These are phyloP conservation scores for Brachyrhaphis roseni DNA, from an alignment of 2,797 vertebrate genomes.

Conservation along the genomic window DNA sequence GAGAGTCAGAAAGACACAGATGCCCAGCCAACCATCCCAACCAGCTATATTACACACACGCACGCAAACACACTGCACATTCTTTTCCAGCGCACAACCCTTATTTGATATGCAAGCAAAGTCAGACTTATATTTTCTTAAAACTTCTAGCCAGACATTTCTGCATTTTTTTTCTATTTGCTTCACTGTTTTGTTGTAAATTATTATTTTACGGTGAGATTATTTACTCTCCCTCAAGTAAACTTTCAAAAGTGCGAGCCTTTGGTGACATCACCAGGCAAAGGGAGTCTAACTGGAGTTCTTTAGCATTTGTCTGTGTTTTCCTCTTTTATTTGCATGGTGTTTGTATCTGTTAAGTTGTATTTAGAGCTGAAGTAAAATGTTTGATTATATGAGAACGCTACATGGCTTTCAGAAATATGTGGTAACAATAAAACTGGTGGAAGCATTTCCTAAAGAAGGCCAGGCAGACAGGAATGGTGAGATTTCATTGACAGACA, in stretches of 20 bases:
- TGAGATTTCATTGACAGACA: neutral
- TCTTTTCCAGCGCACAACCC: conserved; percentile 22
- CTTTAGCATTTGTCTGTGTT: neutral
- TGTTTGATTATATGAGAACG: neutral
- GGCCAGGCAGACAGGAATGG: neutral
- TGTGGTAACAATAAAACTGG: neutral
- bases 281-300: neutral
- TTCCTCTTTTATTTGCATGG: neutral
- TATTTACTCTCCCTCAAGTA: neutral
- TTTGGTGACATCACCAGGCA: neutral
- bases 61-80: conserved; percentile 11
- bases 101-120: neutral
- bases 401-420: neutral
- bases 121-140: neutral
- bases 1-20: conserved; percentile 69
- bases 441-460: neutral
- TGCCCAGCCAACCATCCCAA: conserved; percentile 47
- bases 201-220: neutral
- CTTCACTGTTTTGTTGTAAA: neutral
- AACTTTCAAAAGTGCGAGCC: neutral
- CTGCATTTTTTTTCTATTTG: neutral
- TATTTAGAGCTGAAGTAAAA: neutral
- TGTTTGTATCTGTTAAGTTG: neutral
- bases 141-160: neutral
- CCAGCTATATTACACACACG: conserved; percentile 32